phyloP scores from a whole-genome alignment of 2,113 vertebrate species.

The Sinocyclocheilus anshuiensis region DNA sequence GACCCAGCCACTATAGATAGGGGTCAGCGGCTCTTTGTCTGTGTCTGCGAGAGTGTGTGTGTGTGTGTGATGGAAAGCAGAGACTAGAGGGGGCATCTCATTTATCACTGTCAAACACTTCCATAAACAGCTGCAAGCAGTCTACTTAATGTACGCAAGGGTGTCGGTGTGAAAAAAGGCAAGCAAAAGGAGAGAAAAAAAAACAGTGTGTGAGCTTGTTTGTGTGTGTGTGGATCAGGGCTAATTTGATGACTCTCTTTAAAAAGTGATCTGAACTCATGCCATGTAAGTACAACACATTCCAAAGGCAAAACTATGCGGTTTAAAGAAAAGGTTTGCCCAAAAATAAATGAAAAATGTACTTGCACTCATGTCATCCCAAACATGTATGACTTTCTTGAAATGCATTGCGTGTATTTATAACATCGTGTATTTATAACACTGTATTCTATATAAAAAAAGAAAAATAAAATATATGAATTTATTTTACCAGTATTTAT shows the following conservation, averaged over 20 bases:
- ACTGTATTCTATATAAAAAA: too few relatives aligned
- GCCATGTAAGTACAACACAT: constrained; percentile 16
- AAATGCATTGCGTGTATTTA: too few relatives aligned
- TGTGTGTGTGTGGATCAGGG: constrained; percentile 20
- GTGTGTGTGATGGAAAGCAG: constrained; percentile 73
- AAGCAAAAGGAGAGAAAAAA: background rate
- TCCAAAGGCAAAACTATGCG: constrained; percentile 17
- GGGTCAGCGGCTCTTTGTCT: constrained; percentile 45
- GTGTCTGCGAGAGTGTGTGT: constrained; percentile 53
- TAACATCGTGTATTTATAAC: too few relatives aligned
- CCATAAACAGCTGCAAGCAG: constrained; percentile 77
- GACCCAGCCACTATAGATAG: constrained; percentile 61
- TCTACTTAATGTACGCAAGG: constrained; percentile 71
- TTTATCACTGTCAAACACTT: constrained; percentile 75
- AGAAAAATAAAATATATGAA: too few relatives aligned
- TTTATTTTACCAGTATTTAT: too few relatives aligned
- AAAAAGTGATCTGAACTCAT: constrained; percentile 7
- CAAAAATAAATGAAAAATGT: background rate
- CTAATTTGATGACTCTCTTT: constrained; percentile 7
- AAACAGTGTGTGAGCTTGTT: constrained; percentile 13
- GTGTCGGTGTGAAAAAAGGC: constrained; percentile 47
- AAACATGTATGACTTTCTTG: background rate
- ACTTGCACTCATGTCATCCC: background rate
- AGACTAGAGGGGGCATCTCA: constrained; percentile 72
- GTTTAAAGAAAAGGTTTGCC: background rate